phyloP scores from a whole-genome alignment of 2,797 vertebrate genomes.

The Alauda arvensis region DNA sequence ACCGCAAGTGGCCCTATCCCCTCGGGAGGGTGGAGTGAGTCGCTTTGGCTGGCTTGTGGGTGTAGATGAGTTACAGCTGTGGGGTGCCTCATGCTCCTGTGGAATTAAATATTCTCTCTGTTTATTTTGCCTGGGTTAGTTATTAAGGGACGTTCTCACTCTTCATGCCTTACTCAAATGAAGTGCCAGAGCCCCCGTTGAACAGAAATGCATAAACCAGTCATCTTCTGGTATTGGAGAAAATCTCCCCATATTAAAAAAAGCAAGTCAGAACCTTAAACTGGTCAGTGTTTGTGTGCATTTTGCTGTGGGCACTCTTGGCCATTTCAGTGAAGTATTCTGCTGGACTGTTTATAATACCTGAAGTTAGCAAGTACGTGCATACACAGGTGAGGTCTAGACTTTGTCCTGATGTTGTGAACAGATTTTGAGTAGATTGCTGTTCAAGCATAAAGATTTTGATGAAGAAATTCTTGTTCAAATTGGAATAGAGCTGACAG shows the following conservation, averaged over 20 bases:
- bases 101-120: neutral
- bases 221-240: neutral
- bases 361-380: neutral
- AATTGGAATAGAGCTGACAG: neutral
- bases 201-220: neutral
- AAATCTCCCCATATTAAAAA: neutral
- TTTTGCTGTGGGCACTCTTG: neutral
- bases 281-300: neutral
- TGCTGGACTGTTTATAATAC: neutral
- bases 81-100: neutral
- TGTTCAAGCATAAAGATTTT: neutral
- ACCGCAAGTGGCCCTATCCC: rapidly evolving
- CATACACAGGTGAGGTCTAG: neutral
- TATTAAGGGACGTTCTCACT: neutral
- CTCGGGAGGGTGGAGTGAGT: neutral
- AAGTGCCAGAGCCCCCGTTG: neutral
- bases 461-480: neutral
- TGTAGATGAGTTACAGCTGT: neutral
- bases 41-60: neutral
- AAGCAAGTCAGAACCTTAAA: neutral
- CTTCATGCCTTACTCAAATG: neutral
- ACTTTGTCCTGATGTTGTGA: neutral
- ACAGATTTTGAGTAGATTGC: neutral
- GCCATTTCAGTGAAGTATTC: neutral
- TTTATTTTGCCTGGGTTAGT: neutral